Evolutionary conservation across 2,888 invertebrate genomes (phyloP), one percentile per base, ranked within the genome.

Genomic region (Agrochola lota): DNA sequence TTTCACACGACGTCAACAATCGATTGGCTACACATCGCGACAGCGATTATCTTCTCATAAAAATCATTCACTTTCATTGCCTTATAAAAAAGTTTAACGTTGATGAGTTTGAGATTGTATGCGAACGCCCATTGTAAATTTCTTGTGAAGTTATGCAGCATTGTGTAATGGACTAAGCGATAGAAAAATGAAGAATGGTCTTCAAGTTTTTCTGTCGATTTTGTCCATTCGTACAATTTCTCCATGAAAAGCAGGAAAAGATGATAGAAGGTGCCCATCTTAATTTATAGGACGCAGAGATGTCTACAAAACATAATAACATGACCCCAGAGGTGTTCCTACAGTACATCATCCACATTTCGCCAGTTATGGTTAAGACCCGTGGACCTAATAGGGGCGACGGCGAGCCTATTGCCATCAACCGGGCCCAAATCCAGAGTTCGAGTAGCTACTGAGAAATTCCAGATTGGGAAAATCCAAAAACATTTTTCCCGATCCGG

Each of bases 51-150:
- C 68, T 8, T 43, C 23, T 49, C 52, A 85, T 81, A 87, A 88
- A 90, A 89, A 87, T 83, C 69, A 74, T 80, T 92, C 88, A 89
- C 92, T 92, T 92, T 92, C 92, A 89, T 90, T 90, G 78, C 84
- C 81, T 78, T 78, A 82, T 80, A 77, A 85, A 89, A 88, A 89
- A 87, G 77, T 67, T 69, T 55, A 46, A 80, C 80, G 70, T 71
- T 83, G 78, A 78, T 78, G 78, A 81, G 69, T 69, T 85, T 81
- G 15, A 77, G 62, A 72, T 74, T 81, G 78, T 80, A 71, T 74
- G 80, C 77, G 82, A 84, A 66, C 74, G 46, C 35, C 80, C n/a
- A 87, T 88, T 90, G 86, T 87, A 43, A 66, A 35, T 52, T 80
- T 72, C 74, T 81, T 79, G 72, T 76, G 57, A 81, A 83, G 77